Conservation (phyloP, 1,140 invertebrate genomes). For the Ips typographus region DNA sequence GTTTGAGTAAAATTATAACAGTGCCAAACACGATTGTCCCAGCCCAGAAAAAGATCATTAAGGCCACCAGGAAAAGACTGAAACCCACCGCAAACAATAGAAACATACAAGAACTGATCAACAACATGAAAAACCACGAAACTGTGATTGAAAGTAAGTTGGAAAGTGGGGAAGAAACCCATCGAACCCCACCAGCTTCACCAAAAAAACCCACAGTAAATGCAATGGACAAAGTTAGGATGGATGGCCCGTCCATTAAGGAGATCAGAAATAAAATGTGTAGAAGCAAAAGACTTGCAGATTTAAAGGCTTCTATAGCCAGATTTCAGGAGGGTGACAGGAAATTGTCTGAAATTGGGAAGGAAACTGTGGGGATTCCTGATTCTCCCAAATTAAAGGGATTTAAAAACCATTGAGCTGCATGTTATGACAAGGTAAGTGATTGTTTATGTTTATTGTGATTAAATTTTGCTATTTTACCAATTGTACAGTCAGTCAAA, state of each 20-base stretch:
- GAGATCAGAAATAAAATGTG: constrained; percentile 67
- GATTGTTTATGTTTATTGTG: constrained; percentile 22
- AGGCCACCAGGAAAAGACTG: constrained; percentile 26
- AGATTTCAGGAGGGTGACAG: constrained; percentile 60
- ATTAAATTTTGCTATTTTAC: too few species aligned
- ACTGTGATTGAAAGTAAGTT: constrained; percentile 3
- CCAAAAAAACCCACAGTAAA: constrained; percentile 50
- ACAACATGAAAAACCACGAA: constrained; percentile 37
- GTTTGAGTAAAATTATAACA: constrained; percentile 20
- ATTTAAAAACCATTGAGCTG: constrained; percentile 71
- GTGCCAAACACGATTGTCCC: neutral
- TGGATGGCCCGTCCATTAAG: constrained; percentile 62
- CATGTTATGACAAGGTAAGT: constrained; percentile 69
- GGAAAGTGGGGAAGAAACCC: constrained; percentile 8
- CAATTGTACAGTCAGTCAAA: neutral
- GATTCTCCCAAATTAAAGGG: constrained; percentile 60
- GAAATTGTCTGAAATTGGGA: constrained; percentile 55
- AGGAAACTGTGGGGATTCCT: constrained; percentile 45
- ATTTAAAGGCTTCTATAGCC: constrained; percentile 64
- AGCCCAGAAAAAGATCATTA: constrained; percentile 15
- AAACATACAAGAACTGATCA: constrained; percentile 37
- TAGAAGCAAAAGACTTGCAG: constrained; percentile 64
- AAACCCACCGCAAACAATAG: constrained; percentile 24
- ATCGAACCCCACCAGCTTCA: constrained; percentile 43
- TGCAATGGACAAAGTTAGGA: constrained; percentile 51